These are phyloP conservation scores for Poeciliopsis gracilis DNA, from an alignment of 2,797 vertebrate genomes.

Conservation along the genomic window DNA sequence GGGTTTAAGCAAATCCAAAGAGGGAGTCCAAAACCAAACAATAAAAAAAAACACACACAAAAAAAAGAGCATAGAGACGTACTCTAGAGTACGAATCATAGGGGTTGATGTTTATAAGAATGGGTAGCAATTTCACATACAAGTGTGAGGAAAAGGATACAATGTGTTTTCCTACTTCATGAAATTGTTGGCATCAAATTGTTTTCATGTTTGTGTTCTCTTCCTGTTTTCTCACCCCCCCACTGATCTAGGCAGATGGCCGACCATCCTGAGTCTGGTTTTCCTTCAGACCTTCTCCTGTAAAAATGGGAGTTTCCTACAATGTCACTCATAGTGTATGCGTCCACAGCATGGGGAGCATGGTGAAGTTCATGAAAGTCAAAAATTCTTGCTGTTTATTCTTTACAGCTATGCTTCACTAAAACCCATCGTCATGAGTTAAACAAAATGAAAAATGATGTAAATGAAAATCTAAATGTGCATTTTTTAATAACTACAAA, in stretches of 20 bases:
- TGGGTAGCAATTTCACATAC: slow-evolving; percentile 18
- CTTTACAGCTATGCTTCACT: too few relatives aligned
- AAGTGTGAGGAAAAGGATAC: not conserved
- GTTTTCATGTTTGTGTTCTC: not conserved
- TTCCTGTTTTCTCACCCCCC: slow-evolving; percentile 2
- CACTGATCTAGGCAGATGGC: not conserved
- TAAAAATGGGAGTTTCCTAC: not conserved
- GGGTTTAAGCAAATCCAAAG: slow-evolving; percentile 33
- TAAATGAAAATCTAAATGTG: not conserved
- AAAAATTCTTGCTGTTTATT: not conserved
- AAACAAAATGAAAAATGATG: not conserved
- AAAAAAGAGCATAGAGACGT: not conserved
- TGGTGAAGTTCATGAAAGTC: not conserved
- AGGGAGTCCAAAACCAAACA: slow-evolving; percentile 13
- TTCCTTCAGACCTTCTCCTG: not conserved
- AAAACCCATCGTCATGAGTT: too few relatives aligned
- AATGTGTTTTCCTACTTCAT: not conserved
- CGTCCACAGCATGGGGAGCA: not conserved
- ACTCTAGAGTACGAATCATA: slow-evolving; percentile 26
- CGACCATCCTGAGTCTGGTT: not conserved
- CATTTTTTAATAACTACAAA: not conserved
- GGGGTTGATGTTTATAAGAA: slow-evolving; percentile 9
- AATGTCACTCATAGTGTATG: not conserved
- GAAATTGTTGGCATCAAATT: not conserved
- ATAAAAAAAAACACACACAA: slow-evolving; percentile 13